phyloP scores from a whole-genome alignment of 1,140 invertebrate genomes.

The Delia radicum region DNA sequence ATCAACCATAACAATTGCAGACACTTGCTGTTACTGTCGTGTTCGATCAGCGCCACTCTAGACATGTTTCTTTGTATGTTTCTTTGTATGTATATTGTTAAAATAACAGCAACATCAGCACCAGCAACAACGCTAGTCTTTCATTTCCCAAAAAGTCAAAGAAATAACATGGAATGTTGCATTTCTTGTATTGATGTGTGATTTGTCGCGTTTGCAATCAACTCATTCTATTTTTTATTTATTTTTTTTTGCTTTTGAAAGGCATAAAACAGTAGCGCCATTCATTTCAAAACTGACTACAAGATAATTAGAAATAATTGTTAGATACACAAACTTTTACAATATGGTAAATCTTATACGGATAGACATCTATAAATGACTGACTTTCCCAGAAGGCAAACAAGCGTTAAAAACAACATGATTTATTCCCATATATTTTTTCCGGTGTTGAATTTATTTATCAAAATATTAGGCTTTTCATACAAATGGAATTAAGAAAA shows the following conservation, averaged over 20 bases:
- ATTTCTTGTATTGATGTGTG: slow-evolving; percentile 13
- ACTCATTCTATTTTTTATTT: not conserved
- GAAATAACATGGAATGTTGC: slow-evolving; percentile 15
- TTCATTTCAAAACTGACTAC: not conserved
- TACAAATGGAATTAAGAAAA: too few relatives aligned
- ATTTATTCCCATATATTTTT: too few relatives aligned
- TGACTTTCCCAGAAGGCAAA: too few relatives aligned
- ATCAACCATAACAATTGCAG: slow-evolving; percentile 24
- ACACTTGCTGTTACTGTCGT: slow-evolving; percentile 24
- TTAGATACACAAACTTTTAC: not conserved
- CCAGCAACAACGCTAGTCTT: not conserved
- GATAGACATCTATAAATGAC: too few relatives aligned
- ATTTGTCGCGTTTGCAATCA: slow-evolving; percentile 13
- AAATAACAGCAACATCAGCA: not conserved
- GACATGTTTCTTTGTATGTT: not conserved
- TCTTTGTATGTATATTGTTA: not conserved
- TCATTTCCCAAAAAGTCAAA: not conserved
- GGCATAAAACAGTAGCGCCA: slow-evolving; percentile 8
- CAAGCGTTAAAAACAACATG: too few relatives aligned
- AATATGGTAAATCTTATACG: too few relatives aligned
- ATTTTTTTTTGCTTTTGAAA: not conserved
- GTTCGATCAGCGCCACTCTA: slow-evolving; percentile 21
- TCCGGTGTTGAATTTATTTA: too few relatives aligned
- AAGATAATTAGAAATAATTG: slow-evolving; percentile 14
- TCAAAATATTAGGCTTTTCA: too few relatives aligned